A percentile compares a stretch with the other conserved stretches of the same genome.
Evolutionary conservation across 1,140 invertebrate species (phyloP).

Genomic region (Drosophila funebris): DNA sequence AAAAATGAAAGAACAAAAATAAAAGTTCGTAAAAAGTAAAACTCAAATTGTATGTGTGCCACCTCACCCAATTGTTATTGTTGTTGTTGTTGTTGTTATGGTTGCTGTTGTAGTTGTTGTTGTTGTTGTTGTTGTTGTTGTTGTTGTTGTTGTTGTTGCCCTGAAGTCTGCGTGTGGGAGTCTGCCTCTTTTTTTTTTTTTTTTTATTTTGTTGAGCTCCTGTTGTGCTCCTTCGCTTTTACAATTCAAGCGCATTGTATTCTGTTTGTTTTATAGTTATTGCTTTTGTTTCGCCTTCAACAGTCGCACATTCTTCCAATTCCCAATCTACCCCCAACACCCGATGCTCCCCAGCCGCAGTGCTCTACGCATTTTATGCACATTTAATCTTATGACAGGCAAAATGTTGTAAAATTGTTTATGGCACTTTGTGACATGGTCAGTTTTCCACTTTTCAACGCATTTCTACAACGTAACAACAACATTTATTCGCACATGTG

Average conservation of each 20-base stretch:
- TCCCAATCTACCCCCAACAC: slow-evolving; percentile 18
- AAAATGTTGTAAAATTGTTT: slow-evolving; percentile 82
- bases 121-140: slow-evolving; percentile 40
- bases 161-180: slow-evolving; percentile 28
- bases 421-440: slow-evolving; percentile 77
- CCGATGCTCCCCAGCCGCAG: neutral
- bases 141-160: slow-evolving; percentile 26
- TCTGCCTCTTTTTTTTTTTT: slow-evolving; percentile 4
- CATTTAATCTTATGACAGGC: slow-evolving; percentile 79
- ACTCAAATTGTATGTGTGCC: slow-evolving; percentile 41
- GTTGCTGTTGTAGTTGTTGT: slow-evolving; percentile 29
- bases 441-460: slow-evolving; percentile 61
- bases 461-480: slow-evolving; percentile 9
- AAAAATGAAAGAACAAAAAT: neutral
- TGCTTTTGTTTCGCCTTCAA: slow-evolving; percentile 73
- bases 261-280: slow-evolving; percentile 81
- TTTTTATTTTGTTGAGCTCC: slow-evolving; percentile 18
- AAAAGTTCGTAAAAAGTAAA: slow-evolving; percentile 40
- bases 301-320: slow-evolving; percentile 19
- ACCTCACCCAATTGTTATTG: slow-evolving; percentile 31
- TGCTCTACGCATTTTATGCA: slow-evolving; percentile 60
- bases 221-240: slow-evolving; percentile 26
- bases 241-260: slow-evolving; percentile 72
- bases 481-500: slow-evolving; percentile 36
- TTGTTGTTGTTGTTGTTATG: slow-evolving; percentile 29